Percentiles rank a stretch among this genome's conserved stretches.
Evolutionary conservation across 2,888 invertebrate genomes (phyloP).

Genomic region (Calliopum simillimum): DNA sequence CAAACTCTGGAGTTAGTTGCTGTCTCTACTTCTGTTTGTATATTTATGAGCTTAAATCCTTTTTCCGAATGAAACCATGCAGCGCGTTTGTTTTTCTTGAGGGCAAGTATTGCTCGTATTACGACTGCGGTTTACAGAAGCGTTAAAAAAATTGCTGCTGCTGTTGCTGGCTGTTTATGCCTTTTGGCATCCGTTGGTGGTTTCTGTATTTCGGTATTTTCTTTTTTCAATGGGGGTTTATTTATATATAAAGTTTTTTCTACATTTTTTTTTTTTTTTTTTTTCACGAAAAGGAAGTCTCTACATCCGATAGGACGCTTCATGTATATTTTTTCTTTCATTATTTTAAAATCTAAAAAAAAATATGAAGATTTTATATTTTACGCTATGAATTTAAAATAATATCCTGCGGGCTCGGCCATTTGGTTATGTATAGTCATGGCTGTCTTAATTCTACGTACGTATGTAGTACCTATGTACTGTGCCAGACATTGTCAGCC

Average conservation of each 20-base stretch:
- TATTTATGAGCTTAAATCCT: conserved; percentile 30
- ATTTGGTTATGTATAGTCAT: background rate
- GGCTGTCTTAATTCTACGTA: background rate
- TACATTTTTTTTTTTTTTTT: background rate
- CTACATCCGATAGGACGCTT: background rate
- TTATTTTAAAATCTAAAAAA: background rate
- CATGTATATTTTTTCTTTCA: background rate
- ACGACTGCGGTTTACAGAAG: conserved; percentile 3
- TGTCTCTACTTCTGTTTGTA: too few species aligned
- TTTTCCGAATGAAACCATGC: conserved; percentile 38
- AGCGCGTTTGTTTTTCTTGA: conserved; percentile 10
- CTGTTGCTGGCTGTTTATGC: background rate
- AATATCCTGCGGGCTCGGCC: conserved; percentile 4
- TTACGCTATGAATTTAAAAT: conserved; percentile 16
- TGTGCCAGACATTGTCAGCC: too few species aligned
- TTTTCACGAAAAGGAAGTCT: background rate
- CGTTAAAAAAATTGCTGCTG: conserved; percentile 16
- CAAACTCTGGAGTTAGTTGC: background rate
- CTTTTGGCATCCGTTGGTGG: conserved; percentile 4
- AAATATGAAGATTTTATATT: conserved; percentile 3
- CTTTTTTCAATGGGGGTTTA: background rate
- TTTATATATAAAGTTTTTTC: too few species aligned
- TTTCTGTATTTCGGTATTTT: background rate
- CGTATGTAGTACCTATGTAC: background rate
- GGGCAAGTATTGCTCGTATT: conserved; percentile 3